phyloP scores from a whole-genome alignment of 2,113 vertebrate species.

The Paradoxurus hermaphroditus region DNA sequence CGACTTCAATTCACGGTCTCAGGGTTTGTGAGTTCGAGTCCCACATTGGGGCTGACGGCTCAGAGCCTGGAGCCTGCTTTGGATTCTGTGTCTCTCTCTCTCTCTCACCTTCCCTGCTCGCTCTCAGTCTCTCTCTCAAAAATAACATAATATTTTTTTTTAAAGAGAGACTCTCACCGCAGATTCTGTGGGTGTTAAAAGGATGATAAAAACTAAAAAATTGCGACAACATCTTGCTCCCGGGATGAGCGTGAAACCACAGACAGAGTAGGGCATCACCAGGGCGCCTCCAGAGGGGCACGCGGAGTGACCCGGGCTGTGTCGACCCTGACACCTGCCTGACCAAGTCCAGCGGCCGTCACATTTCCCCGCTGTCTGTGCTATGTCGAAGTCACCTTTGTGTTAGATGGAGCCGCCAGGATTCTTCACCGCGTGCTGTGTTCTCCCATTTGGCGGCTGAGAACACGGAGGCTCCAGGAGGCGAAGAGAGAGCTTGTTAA shows the following conservation, averaged over 20 bases:
- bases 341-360: not conserved
- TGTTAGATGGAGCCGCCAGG: not conserved
- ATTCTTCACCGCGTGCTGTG: not conserved
- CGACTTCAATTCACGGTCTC: no score
- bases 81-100: no score
- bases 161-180: not conserved
- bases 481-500: not conserved
- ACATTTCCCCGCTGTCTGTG: not conserved
- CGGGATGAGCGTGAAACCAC: not conserved
- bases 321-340: not conserved
- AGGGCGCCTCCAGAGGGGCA: fast-evolving
- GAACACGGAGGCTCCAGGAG: not conserved
- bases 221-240: not conserved
- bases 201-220: not conserved
- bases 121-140: no score
- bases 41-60: no score
- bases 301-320: not conserved
- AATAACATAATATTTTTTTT: no score
- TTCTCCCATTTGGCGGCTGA: not conserved
- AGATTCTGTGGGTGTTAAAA: not conserved
- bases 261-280: not conserved
- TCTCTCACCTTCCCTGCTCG: no score
- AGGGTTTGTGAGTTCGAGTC: fast-evolving
- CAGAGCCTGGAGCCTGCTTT: no score
- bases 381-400: not conserved